Evolutionary conservation across 2,888 invertebrate genomes (phyloP).

Genomic region (Tanypteryx hageni): DNA sequence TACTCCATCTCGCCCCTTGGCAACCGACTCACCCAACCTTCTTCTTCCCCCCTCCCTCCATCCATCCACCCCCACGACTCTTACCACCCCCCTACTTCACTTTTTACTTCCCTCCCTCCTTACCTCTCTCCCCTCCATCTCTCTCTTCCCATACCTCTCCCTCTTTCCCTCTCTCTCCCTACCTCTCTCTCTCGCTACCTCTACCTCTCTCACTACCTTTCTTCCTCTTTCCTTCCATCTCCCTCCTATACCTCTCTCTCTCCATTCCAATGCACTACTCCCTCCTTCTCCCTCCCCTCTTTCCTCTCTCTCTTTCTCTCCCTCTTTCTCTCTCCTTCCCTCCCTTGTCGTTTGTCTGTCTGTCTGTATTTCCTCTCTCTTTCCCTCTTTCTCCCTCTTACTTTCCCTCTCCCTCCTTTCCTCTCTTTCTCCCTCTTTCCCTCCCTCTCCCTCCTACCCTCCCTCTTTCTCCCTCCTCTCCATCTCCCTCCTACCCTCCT

Average conservation of each 20-base stretch:
- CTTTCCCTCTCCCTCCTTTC: neutral
- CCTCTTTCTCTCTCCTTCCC: too few relatives aligned
- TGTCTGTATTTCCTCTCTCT: too few relatives aligned
- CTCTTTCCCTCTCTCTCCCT: neutral
- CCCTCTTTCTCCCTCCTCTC: neutral
- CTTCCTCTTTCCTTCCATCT: neutral
- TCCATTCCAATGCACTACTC: too few relatives aligned
- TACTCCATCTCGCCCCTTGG: constrained; percentile 1
- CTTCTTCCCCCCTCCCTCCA: neutral
- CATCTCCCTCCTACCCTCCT: too few relatives aligned
- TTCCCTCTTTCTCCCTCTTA: neutral
- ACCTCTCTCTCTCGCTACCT: neutral
- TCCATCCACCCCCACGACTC: neutral
- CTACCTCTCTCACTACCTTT: too few relatives aligned
- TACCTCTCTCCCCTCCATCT: neutral
- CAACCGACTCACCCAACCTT: neutral
- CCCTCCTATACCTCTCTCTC: neutral
- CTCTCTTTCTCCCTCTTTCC: neutral
- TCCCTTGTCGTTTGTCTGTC: too few relatives aligned
- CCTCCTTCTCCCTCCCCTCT: too few relatives aligned
- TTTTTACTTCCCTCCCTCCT: neutral
- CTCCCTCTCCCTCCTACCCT: neutral
- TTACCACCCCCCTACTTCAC: neutral
- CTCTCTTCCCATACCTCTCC: neutral
- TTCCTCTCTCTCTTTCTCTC: too few relatives aligned